These are phyloP conservation scores for Thalassophryne amazonica DNA, from an alignment of 2,797 vertebrate genomes.

Conservation along the genomic window DNA sequence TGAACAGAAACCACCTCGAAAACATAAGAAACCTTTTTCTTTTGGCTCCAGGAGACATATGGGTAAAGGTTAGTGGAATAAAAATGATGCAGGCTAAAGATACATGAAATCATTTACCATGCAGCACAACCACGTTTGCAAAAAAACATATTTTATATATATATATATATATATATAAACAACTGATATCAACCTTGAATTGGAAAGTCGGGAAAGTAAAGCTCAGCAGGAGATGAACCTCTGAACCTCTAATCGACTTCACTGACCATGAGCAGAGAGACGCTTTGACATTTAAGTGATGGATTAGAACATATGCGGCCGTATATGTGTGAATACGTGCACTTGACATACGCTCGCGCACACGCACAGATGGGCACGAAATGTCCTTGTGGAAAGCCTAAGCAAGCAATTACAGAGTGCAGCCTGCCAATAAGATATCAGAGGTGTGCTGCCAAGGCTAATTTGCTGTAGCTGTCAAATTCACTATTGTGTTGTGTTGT, in stretches of 20 bases:
- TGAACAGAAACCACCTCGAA: conserved; percentile 36
- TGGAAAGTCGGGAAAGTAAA: conserved; percentile 49
- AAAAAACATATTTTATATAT: too few relatives aligned
- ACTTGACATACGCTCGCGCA: conserved; percentile 4
- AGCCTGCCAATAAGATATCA: conserved; percentile 70
- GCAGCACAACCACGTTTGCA: too few relatives aligned
- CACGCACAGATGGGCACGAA: background rate
- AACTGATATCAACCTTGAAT: conserved; percentile 34
- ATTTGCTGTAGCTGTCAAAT: conserved; percentile 68
- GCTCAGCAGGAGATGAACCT: conserved; percentile 37
- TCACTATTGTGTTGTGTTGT: conserved; percentile 48
- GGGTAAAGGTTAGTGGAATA: background rate
- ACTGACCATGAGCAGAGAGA: conserved; percentile 37
- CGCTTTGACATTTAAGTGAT: conserved; percentile 59
- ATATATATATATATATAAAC: too few relatives aligned
- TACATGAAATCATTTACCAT: too few relatives aligned
- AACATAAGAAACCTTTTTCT: background rate
- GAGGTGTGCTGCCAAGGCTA: conserved; percentile 63
- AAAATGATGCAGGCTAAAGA: conserved; percentile 2
- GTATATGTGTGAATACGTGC: conserved; percentile 4
- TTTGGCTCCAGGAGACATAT: conserved; percentile 3
- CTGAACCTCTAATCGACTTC: conserved; percentile 52
- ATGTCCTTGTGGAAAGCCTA: conserved; percentile 58
- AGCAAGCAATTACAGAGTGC: conserved; percentile 61
- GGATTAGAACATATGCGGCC: conserved; percentile 47